These are phyloP conservation scores for Equus przewalskii DNA, from an alignment of 2,113 vertebrate species.

Conservation along the genomic window DNA sequence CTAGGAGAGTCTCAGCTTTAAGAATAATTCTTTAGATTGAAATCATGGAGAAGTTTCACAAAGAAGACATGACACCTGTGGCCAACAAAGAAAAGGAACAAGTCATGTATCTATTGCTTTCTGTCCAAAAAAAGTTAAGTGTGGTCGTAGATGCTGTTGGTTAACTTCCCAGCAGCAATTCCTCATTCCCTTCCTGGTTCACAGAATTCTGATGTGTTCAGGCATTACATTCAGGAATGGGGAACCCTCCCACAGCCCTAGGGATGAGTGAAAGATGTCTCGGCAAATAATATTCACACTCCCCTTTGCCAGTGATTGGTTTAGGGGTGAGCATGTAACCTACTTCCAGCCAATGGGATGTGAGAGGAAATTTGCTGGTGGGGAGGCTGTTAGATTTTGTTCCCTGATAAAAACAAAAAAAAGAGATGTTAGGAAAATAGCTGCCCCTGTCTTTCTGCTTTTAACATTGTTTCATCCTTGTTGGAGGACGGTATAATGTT, in stretches of 20 bases:
- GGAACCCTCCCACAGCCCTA: background rate
- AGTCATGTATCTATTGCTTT: background rate
- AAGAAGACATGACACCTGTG: background rate
- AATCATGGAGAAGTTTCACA: background rate
- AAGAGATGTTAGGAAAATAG: background rate
- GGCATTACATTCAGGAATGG: background rate
- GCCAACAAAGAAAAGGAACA: slow-evolving; percentile 33
- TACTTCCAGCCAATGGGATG: slow-evolving; percentile 38
- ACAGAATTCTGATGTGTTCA: background rate
- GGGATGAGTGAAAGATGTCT: background rate
- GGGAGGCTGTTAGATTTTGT: background rate
- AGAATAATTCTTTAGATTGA: slow-evolving; percentile 44
- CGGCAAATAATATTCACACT: background rate
- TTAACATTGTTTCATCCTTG: background rate
- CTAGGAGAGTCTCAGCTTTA: background rate
- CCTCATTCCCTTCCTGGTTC: background rate
- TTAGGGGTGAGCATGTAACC: slow-evolving; percentile 19
- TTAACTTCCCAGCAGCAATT: background rate
- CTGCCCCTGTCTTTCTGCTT: background rate
- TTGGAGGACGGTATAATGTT: background rate
- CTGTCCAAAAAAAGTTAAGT: slow-evolving; percentile 6
- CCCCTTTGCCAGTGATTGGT: background rate
- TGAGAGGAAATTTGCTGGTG: background rate
- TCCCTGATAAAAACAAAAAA: background rate
- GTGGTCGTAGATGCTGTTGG: background rate